These are phyloP conservation scores for Hyles lineata DNA, from an alignment of 2,888 invertebrate genomes.

Conservation along the genomic window DNA sequence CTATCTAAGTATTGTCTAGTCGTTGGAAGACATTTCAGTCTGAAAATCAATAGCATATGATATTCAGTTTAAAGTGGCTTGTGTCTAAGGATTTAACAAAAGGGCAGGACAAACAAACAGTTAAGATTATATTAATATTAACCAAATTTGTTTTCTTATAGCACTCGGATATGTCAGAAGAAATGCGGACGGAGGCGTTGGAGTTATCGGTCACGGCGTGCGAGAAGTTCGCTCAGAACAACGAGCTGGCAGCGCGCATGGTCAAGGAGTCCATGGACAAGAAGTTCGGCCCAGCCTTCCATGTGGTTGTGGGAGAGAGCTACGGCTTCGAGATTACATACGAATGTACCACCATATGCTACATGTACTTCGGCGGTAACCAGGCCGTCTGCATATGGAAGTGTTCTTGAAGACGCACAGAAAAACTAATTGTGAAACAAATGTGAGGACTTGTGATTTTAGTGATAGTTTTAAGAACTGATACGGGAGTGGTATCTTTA, in stretches of 20 bases:
- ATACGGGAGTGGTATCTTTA: constrained; percentile 1
- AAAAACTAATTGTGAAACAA: not conserved
- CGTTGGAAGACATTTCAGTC: not conserved
- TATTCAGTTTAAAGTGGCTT: too few relatives aligned
- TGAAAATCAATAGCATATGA: too few relatives aligned
- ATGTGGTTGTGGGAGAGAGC: constrained; percentile 97
- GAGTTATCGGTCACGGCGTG: constrained; percentile 97
- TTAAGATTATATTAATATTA: too few relatives aligned
- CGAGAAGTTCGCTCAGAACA: constrained; percentile 94
- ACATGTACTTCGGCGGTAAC: constrained; percentile 96
- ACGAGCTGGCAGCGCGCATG: constrained; percentile 95
- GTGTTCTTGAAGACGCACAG: constrained; percentile 85
- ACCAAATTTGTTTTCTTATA: constrained; percentile 61
- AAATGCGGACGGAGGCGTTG: constrained; percentile 95
- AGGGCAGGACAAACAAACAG: too few relatives aligned
- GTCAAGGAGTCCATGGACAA: constrained; percentile 98
- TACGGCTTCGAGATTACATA: constrained; percentile 97
- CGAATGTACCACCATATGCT: constrained; percentile 93
- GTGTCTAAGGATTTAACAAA: too few relatives aligned
- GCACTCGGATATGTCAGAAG: constrained; percentile 97
- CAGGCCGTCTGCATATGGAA: constrained; percentile 96
- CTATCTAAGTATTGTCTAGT: not conserved
- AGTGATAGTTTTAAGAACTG: constrained; percentile 9
- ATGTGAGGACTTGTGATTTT: constrained; percentile 1
- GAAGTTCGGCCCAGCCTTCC: constrained; percentile 97